phyloP scores from a whole-genome alignment of 2,888 invertebrate species.

The Steinernema hermaphroditum region DNA sequence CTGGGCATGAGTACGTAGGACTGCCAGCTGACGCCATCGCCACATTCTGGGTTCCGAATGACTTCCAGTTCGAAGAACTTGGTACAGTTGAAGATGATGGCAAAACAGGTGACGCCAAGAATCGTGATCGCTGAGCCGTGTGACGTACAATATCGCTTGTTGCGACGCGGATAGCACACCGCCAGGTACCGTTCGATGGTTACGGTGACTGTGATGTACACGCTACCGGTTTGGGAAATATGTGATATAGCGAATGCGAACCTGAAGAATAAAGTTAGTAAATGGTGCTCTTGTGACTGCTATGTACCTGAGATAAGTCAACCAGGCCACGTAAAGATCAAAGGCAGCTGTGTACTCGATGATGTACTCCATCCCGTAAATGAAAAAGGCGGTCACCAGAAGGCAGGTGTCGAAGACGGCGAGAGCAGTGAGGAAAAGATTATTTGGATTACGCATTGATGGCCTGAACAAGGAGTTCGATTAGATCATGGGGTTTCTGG shows the following conservation, averaged over 20 bases:
- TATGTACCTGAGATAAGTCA: slow-evolving; percentile 18
- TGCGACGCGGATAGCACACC: slow-evolving; percentile 54
- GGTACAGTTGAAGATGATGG: slow-evolving; percentile 61
- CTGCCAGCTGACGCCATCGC: slow-evolving; percentile 55
- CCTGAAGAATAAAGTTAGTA: slow-evolving; percentile 36
- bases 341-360: slow-evolving; percentile 80
- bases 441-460: slow-evolving; percentile 93
- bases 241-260: slow-evolving; percentile 62
- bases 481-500: no score
- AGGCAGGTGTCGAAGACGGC: slow-evolving; percentile 90
- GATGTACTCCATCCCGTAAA: slow-evolving; percentile 85
- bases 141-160: slow-evolving; percentile 47
- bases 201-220: slow-evolving; percentile 61
- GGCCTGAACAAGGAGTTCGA: slow-evolving; percentile 72
- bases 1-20: slow-evolving; percentile 54
- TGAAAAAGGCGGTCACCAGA: slow-evolving; percentile 78
- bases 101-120: slow-evolving; percentile 59
- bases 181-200: slow-evolving; percentile 63
- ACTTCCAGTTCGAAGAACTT: slow-evolving; percentile 64
- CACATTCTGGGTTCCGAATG: slow-evolving; percentile 52
- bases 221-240: slow-evolving; percentile 62
- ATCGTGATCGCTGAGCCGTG: slow-evolving; percentile 42
- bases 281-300: background rate
- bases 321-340: slow-evolving; percentile 70
- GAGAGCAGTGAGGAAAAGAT: slow-evolving; percentile 87